Percentiles rank a stretch among this genome's conserved stretches.
phyloP scores from a whole-genome alignment of 2,797 vertebrate species.

The Octomys mimax region DNA sequence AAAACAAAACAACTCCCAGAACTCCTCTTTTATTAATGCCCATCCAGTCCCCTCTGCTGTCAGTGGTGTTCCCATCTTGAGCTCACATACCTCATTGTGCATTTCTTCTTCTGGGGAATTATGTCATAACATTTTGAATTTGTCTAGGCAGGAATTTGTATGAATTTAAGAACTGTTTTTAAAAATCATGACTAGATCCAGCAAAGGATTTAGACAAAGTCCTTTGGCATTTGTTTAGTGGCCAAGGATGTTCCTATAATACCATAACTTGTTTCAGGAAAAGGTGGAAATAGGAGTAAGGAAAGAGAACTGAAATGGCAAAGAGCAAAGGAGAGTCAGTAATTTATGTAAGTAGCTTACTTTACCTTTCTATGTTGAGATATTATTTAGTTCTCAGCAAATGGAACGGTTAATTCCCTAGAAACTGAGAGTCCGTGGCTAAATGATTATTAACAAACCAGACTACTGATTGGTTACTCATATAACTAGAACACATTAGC shows the following conservation, averaged over 20 bases:
- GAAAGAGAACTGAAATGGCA: neutral
- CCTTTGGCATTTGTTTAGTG: neutral
- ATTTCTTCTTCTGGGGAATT: neutral
- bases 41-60: neutral
- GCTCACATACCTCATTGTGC: neutral
- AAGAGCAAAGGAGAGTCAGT: neutral
- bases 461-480: neutral
- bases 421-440: neutral
- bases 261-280: neutral
- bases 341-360: neutral
- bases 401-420: slow-evolving; percentile 1
- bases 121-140: neutral
- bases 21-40: neutral
- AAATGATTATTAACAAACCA: neutral
- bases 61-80: neutral
- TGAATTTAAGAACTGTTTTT: neutral
- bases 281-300: neutral
- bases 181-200: neutral
- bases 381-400: neutral
- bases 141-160: neutral
- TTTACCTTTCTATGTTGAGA: neutral
- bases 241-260: neutral
- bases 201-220: neutral
- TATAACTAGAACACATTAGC: neutral
- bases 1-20: neutral